These are phyloP conservation scores for Julus scanicus DNA, from an alignment of 2,888 invertebrate genomes.

Conservation along the genomic window DNA sequence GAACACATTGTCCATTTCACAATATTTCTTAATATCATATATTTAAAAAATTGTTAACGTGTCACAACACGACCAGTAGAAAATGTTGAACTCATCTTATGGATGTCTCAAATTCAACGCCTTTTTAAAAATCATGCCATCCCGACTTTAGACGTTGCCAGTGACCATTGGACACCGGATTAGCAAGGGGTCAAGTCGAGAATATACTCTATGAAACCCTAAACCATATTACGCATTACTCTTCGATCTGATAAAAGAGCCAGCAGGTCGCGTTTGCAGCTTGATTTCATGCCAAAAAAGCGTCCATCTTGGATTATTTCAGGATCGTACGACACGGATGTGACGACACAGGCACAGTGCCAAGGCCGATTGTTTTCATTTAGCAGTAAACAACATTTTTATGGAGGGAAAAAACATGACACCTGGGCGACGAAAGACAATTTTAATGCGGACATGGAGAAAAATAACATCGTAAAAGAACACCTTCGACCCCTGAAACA, in stretches of 20 bases:
- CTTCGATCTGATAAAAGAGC: background rate
- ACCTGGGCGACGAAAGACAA: background rate
- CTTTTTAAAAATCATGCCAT: background rate
- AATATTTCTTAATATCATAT: too few species aligned
- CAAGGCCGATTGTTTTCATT: constrained; percentile 7
- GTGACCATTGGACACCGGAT: constrained; percentile 1
- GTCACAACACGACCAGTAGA: too few species aligned
- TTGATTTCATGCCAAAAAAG: background rate
- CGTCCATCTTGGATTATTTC: constrained; percentile 12
- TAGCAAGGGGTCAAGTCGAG: background rate
- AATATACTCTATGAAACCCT: background rate
- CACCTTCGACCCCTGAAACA: background rate
- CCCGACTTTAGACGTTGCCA: background rate
- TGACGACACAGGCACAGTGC: background rate
- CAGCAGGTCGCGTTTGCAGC: background rate
- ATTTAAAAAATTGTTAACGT: too few species aligned
- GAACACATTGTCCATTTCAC: too few species aligned
- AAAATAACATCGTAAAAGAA: background rate
- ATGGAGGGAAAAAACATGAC: background rate
- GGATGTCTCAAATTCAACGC: too few species aligned
- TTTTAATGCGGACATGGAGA: background rate
- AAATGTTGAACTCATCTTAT: too few species aligned
- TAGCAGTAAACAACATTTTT: constrained; percentile 9
- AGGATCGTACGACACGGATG: background rate
- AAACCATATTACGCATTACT: background rate